phyloP scores from a whole-genome alignment of 1,140 invertebrate genomes.

The Magallana ariakensis region DNA sequence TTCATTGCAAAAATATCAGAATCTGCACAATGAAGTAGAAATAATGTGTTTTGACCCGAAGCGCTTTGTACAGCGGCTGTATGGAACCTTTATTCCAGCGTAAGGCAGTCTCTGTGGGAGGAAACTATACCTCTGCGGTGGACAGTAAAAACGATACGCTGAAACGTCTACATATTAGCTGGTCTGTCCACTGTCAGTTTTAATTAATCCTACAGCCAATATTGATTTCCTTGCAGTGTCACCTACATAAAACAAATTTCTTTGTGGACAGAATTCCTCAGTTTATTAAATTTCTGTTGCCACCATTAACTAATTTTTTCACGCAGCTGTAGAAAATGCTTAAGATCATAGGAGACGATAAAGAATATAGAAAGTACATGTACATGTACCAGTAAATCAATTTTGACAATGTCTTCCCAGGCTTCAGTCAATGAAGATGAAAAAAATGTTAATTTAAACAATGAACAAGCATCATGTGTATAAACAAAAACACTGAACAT shows the following conservation, averaged over 20 bases:
- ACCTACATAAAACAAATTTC: slow-evolving; percentile 27
- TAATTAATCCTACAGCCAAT: slow-evolving; percentile 10
- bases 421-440: no score
- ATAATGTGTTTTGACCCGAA: no score
- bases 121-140: neutral
- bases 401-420: no score
- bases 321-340: no score
- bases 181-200: neutral
- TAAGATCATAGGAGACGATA: no score
- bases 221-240: neutral
- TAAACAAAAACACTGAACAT: no score
- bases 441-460: no score
- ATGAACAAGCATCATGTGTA: no score
- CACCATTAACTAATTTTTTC: no score
- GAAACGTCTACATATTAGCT: neutral
- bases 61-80: neutral
- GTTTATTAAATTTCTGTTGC: neutral
- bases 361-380: no score
- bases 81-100: neutral
- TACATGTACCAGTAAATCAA: no score
- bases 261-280: neutral
- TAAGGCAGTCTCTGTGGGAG: neutral
- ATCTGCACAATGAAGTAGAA: no score
- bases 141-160: neutral
- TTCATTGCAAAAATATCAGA: neutral